Base-by-base conservation (phyloP, 2,113 vertebrate genomes). In the Phyllopteryx taeniolatus region DNA sequence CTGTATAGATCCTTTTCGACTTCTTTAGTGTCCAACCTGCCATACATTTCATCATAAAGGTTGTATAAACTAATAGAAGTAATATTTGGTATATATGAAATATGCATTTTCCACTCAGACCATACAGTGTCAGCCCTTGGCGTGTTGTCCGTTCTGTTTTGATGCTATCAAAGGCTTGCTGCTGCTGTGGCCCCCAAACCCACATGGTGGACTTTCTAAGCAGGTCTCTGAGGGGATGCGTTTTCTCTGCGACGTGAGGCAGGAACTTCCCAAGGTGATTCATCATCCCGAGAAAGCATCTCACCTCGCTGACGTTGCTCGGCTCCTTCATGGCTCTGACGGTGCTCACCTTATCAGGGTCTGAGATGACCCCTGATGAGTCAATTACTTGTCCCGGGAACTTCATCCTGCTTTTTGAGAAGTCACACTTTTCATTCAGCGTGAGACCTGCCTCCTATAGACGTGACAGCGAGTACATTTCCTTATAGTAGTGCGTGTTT, bases 361-460 rank as follows among this genome's bases (percentile, higher is more conserved):
- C 27, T 27, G 27, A 27, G 27, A 27, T 27, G 27, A 4, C 64
- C 59, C 0, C 68, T 43, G 5, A 67, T n/a, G 2, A 31, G 19
- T 12, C 63, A 71, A 54, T 73, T 39, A 4, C 59, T 42, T 10
- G 51, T 22, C 60, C 67, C 43, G 66, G 43, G 42, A 74, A 70
- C 44, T 70, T 72, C 14, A 68, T 72, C 12, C 8, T 54, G 3
- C 22, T 62, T 14, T 70, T 69, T 10, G 42, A 78, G 15, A 72
- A 60, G 27, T 59, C 68, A 57, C 74, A 71, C 19, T 67, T 74
- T 11, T 64, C 51, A 39, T 57, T 76, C 0, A 70, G 49, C 11
- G 67, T 76, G 4, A 64, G 13, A 11, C 46, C 42, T 8, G 42
- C 42, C 8, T 43, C 42, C 42, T 27, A 27, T 27, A 27, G 27